Evolutionary conservation across 2,797 vertebrate species (phyloP), one percentile per base, ranked within the genome.

Genomic region (Gymnopithys bicolor): DNA sequence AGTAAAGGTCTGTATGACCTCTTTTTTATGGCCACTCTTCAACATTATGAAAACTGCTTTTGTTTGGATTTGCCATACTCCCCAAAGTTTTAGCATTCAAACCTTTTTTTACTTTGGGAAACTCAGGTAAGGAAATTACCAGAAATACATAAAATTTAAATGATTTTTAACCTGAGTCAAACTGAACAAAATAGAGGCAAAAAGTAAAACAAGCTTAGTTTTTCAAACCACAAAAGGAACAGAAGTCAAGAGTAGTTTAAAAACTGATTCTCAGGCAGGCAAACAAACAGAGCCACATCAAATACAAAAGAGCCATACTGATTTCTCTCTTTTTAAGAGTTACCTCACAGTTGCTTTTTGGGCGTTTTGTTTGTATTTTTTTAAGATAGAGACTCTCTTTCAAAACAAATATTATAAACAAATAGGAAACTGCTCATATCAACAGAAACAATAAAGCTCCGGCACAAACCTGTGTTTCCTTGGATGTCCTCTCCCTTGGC

Each of bases 381-480:
- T 63, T 8, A 82, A 59, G 12, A 62, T 10, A 23, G 11, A 53
- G 22, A 4, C 91, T 30, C 33, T 48, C 48, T 84, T 82, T 76
- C 56, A 84, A 87, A n/a, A 69, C 45, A 73, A 94, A 67, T 46
- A 83, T 27, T 39, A 59, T 52, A 68, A 75, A 28, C 25, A 93
- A 85, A 84, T 7, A 90, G 41, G 35, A 67, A 90, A 84, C 21
- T 27, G 25, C 7, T 63, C 48, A 3, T 19, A 75, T 6, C 7
- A 80, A 30, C 12, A 87, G 30, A 13, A 92, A 60, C 46, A 84
- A 64, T 32, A 67, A 92, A 89, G 53, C 70, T 84, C 7, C n/a
- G 52, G 80, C 64, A 96, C 97, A 73, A 98, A 98, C 98, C 98
- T 69, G 95, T 97, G 81, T 98, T 98, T 93, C 98, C 98, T 96